Percentiles rank a stretch among this genome's conserved stretches.
Evolutionary conservation across 2,888 invertebrate genomes (phyloP).

Genomic region (Ligdia adustata): DNA sequence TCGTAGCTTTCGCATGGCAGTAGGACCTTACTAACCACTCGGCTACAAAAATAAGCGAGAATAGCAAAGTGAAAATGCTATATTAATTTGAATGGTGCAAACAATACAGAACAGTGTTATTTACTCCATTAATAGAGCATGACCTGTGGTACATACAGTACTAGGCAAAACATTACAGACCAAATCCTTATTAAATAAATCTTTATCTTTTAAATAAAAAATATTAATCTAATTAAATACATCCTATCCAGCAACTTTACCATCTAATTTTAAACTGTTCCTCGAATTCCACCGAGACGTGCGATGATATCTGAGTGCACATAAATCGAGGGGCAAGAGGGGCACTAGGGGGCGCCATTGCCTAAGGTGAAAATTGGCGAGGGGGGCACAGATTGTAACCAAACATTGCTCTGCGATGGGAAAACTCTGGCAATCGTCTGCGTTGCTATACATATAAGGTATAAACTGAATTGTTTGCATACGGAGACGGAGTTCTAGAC

Average conservation of each 20-base stretch:
- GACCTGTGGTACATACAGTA: no score
- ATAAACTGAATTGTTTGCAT: slow-evolving; percentile 1
- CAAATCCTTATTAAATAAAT: no score
- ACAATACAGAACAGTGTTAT: no score
- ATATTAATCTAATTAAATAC: neutral
- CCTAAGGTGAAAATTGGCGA: slow-evolving; percentile 82
- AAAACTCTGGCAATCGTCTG: slow-evolving; percentile 31
- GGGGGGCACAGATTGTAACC: slow-evolving; percentile 75
- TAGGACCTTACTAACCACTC: no score
- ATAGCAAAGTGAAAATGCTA: no score
- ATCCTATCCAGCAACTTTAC: slow-evolving; percentile 48
- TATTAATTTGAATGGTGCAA: no score
- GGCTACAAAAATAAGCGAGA: no score
- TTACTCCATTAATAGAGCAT: no score
- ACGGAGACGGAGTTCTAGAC: neutral
- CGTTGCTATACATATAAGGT: slow-evolving; percentile 36
- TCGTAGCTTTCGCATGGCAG: no score
- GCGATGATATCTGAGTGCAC: slow-evolving; percentile 71
- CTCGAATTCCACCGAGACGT: slow-evolving; percentile 69
- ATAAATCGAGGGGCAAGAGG: slow-evolving; percentile 60
- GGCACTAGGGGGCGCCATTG: slow-evolving; percentile 40
- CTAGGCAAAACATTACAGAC: no score
- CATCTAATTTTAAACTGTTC: slow-evolving; percentile 46
- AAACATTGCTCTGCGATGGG: slow-evolving; percentile 58
- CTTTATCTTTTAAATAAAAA: no score